Evolutionary conservation across 2,113 vertebrate genomes (phyloP).

Genomic region (Fulmarus glacialis): DNA sequence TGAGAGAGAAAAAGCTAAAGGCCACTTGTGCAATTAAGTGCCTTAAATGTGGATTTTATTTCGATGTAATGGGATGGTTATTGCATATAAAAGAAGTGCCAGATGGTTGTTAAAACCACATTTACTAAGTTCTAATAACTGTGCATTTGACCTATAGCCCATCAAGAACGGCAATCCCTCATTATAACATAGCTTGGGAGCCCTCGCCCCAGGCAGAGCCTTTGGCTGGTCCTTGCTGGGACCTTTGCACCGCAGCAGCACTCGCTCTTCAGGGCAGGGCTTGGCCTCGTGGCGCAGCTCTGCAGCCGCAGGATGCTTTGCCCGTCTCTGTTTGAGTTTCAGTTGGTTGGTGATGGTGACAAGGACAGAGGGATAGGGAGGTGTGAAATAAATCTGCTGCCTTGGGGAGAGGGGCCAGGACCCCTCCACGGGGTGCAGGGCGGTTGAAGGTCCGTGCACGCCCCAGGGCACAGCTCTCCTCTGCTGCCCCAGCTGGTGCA

Average conservation of each 20-base stretch:
- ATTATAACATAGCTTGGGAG: background rate
- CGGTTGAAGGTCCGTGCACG: background rate
- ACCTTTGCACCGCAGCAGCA: background rate
- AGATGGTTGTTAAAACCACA: constrained; percentile 61
- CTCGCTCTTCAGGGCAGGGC: background rate
- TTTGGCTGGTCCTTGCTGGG: background rate
- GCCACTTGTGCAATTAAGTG: constrained; percentile 47
- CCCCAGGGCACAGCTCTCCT: background rate
- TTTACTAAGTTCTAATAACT: constrained; percentile 57
- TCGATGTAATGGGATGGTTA: constrained; percentile 53
- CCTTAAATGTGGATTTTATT: constrained; percentile 61
- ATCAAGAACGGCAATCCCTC: background rate
- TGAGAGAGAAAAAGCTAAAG: constrained; percentile 20
- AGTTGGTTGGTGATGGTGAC: background rate
- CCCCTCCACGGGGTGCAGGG: background rate
- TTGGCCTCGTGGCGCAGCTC: background rate
- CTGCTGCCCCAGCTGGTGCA: background rate
- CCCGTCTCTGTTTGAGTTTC: background rate
- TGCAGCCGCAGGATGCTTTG: background rate
- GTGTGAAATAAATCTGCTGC: background rate
- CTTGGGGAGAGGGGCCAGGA: background rate
- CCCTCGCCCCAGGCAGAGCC: background rate
- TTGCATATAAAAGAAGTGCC: constrained; percentile 57
- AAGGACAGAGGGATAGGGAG: background rate
- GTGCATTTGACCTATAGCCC: constrained; percentile 26